Evolutionary conservation across 2,888 invertebrate species (phyloP).

Genomic region (Liopterus haemorrhoidalis): DNA sequence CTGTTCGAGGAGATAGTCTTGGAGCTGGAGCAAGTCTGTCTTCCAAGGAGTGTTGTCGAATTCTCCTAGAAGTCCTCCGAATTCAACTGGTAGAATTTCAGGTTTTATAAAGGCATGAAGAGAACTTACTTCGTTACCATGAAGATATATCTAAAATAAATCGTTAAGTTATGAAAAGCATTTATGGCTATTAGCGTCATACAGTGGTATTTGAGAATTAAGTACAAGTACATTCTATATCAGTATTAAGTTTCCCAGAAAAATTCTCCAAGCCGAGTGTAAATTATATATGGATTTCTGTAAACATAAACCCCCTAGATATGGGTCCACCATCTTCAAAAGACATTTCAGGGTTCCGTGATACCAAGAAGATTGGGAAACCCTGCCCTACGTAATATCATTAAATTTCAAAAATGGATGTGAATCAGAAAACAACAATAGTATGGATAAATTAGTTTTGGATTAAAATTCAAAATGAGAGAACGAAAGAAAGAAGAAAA

Average conservation of each 20-base stretch:
- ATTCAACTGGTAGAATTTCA: constrained; percentile 51
- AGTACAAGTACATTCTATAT: too few relatives aligned
- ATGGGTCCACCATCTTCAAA: too few relatives aligned
- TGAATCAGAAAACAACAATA: too few relatives aligned
- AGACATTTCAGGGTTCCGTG: too few relatives aligned
- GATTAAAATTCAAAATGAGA: constrained; percentile 1
- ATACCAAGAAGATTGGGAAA: too few relatives aligned
- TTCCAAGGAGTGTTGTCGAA: constrained; percentile 45
- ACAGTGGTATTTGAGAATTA: too few relatives aligned
- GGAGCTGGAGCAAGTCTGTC: constrained; percentile 41
- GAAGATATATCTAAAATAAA: constrained; percentile 48
- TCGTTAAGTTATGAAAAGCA: constrained; percentile 9
- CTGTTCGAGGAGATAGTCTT: constrained; percentile 43
- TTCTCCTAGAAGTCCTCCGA: constrained; percentile 52
- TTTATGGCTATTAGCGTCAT: constrained; percentile 10
- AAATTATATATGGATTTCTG: background rate
- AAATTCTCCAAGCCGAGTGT: too few relatives aligned
- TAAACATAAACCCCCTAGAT: too few relatives aligned
- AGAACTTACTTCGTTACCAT: constrained; percentile 51
- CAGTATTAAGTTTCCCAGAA: too few relatives aligned
- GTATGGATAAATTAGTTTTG: too few relatives aligned
- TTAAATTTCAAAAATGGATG: too few relatives aligned
- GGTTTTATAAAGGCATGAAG: constrained; percentile 51
- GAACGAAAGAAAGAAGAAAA: background rate
- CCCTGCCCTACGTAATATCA: too few relatives aligned